A percentile compares a stretch with the other conserved stretches of the same genome.
phyloP scores from a whole-genome alignment of 2,113 vertebrate genomes.

The Siniperca knerii region DNA sequence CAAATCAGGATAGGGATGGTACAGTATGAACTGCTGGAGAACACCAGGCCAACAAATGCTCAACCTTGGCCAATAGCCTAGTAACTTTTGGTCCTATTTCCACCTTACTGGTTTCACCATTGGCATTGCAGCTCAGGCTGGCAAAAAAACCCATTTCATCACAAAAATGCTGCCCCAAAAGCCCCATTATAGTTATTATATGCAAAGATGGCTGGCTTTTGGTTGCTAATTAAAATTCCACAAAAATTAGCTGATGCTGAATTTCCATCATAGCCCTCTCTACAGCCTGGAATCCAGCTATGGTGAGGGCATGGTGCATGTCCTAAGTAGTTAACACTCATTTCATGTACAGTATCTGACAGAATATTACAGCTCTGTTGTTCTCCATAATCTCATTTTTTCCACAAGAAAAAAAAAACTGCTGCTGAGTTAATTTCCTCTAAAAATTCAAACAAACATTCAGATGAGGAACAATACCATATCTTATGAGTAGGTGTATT shows the following conservation, averaged over 20 bases:
- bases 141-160: not conserved
- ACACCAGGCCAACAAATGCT: constrained; percentile 39
- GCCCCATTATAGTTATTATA: not conserved
- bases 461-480: not conserved
- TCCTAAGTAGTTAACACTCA: not conserved
- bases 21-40: constrained; percentile 51
- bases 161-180: constrained; percentile 18
- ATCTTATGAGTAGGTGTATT: not conserved
- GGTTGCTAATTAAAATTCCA: constrained; percentile 37
- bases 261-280: constrained; percentile 29
- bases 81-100: constrained; percentile 41
- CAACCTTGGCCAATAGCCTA: constrained; percentile 44
- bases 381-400: not conserved
- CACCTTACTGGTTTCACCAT: constrained; percentile 21
- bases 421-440: constrained; percentile 32
- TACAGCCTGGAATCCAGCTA: constrained; percentile 25
- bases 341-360: not conserved
- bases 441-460: constrained; percentile 5
- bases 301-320: not conserved
- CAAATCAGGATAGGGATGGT: constrained; percentile 34
- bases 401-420: constrained; percentile 17
- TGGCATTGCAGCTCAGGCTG: not conserved
- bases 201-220: constrained; percentile 8
- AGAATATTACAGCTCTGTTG: not conserved
- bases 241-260: constrained; percentile 27